Base-by-base conservation (phyloP, 2,888 invertebrate species). In the Ypsolopha scabrella region DNA sequence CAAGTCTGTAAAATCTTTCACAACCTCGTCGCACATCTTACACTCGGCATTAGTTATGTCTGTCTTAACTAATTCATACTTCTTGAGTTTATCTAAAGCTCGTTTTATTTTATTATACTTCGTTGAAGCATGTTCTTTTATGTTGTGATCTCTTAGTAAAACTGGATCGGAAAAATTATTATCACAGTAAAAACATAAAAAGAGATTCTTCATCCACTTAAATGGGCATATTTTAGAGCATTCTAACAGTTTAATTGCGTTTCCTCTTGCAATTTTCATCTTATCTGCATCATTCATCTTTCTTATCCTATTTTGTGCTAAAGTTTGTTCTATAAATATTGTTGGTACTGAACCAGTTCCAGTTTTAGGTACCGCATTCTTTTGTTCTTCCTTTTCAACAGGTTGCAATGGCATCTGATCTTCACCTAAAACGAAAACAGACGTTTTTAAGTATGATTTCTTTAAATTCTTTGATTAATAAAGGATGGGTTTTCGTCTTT, bases 351-450 rank as follows among this genome's bases (percentile, higher is more conserved):
- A 24, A 24, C 24, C 24, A 24, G 4, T 24, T 24, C 4, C 24
- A 24, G 24, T 24, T 24, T 24, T 24, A 24, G 24, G 24, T 24
- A 24, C 24, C 24, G 24, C 24, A 24, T 24, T 43, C 24, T 43
- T 43, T 43, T 13, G 24, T 9, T 43, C 14, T n/a, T 43, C 38
- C 14, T 24, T 48, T 33, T 10, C 38, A 36, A 36, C 38, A 13
- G 10, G 11, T 14, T 44, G 44, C 10, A 13, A n/a, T 38, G 11
- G 8, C 50, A 13, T 41, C 33, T 24, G 41, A 55, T 61, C 68
- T 51, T 73, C 66, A 81, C 80, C 82, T 83, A 83, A 74, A 81
- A 82, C 77, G 58, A 68, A 81, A 78, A 70, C 53, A 54, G 44
- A 51, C 34, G 41, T 37, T 34, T n/a, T 11, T 46, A 13, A 43